phyloP scores from a whole-genome alignment of 2,797 vertebrate species.

The Hippoglossus hippoglossus region DNA sequence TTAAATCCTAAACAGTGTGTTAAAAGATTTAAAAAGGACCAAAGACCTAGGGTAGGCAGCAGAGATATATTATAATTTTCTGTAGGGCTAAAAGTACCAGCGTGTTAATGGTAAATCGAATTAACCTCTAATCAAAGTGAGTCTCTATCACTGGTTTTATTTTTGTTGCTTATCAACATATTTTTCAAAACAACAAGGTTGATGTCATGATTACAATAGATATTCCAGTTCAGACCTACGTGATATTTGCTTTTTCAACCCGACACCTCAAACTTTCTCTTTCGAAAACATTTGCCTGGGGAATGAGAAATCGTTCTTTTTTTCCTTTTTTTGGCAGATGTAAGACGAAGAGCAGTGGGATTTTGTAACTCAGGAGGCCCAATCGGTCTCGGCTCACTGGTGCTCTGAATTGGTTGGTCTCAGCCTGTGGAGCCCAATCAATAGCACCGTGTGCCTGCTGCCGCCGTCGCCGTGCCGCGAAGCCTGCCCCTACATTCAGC shows the following conservation, averaged over 20 bases:
- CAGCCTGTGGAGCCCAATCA: conserved; percentile 85
- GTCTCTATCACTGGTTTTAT: background rate
- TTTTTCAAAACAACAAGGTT: background rate
- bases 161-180: conserved; percentile 1
- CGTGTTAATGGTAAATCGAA: too few relatives aligned
- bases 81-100: background rate
- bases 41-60: too few relatives aligned
- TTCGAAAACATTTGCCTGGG: conserved; percentile 71
- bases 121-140: background rate
- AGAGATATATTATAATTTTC: too few relatives aligned
- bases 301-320: conserved; percentile 69
- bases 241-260: conserved; percentile 40
- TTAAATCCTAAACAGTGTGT: conserved; percentile 1
- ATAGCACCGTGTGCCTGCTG: conserved; percentile 74
- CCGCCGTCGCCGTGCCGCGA: conserved; percentile 45
- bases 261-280: conserved; percentile 60
- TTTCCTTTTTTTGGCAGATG: conserved; percentile 69
- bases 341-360: conserved; percentile 75
- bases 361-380: conserved; percentile 86
- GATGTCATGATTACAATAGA: conserved; percentile 11
- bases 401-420: conserved; percentile 87
- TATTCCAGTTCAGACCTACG: conserved; percentile 19
- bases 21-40: background rate
- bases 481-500: conserved; percentile 61
- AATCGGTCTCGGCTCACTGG: conserved; percentile 85